Base-by-base conservation (phyloP, 2,113 vertebrate genomes). In the Triplophysa rosa region DNA sequence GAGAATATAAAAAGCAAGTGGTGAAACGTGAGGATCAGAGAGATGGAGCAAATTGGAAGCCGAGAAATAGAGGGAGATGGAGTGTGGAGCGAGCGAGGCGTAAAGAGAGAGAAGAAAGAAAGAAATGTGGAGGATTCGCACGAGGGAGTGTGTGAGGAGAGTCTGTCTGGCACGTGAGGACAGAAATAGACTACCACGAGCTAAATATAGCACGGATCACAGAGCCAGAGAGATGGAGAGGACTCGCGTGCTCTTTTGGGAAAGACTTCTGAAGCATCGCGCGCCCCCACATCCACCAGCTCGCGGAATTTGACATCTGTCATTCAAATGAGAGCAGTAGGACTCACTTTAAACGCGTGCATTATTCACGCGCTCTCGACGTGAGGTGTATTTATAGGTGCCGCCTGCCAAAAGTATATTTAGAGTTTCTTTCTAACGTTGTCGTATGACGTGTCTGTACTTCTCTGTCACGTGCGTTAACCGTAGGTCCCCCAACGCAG, bases 81-180 rank as follows among this genome's bases (percentile, higher is more conserved):
- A 80, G 69, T 65, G 68, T 47, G 14, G 14, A 59, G 59, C 29
- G n/a, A 66, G 63, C 42, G 37, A 66, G 54, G 64, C 33, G 37
- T 42, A 56, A 37, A 23, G 29, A 40, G 52, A 72, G 74, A 56
- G 52, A 71, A 16, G 9, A 49, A 45, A 11, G 42, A 52, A 63
- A 40, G 29, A 17, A 59, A 14, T 42, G n/a, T 17, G 45, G 79
- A 66, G 64, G 21, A 21, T 19, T 65, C 49, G 37, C 23, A 73
- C 67, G 77, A 73, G 52, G 42, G 52, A 21, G 75, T 37, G 76
- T n/a, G 64, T 69, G 68, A 71, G 67, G 74, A 21, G 68, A 68
- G 63, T 62, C 77, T 84, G 70, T 74, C 80, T 80, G 65, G 66
- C 80, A 82, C 84, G 80, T 83, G 82, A 85, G 86, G 81, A 80